Base-by-base conservation (phyloP, 1,140 invertebrate species). In the Zaprionus gabonicus region DNA sequence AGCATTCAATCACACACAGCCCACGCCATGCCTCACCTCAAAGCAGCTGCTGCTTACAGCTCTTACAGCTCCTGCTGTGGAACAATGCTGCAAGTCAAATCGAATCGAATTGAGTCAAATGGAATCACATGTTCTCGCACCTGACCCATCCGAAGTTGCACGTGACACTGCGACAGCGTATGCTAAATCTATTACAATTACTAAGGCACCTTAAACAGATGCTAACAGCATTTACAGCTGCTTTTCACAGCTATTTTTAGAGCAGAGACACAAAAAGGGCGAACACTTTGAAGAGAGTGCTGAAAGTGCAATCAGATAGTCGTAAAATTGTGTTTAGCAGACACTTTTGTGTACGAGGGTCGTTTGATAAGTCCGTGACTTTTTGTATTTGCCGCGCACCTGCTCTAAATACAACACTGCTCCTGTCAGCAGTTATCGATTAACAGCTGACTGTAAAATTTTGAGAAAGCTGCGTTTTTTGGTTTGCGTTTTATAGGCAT, bases 1-100 rank as follows among this genome's bases (percentile, higher is more conserved):
- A 76, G 58, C 84, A 78, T 88, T 88, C 84, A 87, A 87, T 87
- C 84, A 87, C 46, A 20, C 36, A 20, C 36, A 15, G 55, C 51
- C 15, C 20, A 51, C 46, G 46, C 10, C 46, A 51, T 7, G 41
- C n/a, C 41, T 3, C 17, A 7, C n/a, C 46, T 23, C 15, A 17
- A 3, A 51, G 46, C 46, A 23, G 46, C 20, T 12, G n/a, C 46
- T 46, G n/a, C 20, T 20, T 20, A 20, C 20, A 20, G 20, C 20
- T 46, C 20, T 41, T 4, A 4, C 13, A 9, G 38, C 65, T 63
- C 60, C 13, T 75, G 17, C 53, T 25, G 5, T 13, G 13, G 23
- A 7, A 53, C 34, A 46, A n/a, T 68, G 27, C 74, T 68, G 20
- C n/a, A 44, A 46, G 41, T 67, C n/a, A 76, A 76, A 17, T 57